Base-by-base conservation (phyloP, 2,113 vertebrate genomes). In the Sorex fumeus region DNA sequence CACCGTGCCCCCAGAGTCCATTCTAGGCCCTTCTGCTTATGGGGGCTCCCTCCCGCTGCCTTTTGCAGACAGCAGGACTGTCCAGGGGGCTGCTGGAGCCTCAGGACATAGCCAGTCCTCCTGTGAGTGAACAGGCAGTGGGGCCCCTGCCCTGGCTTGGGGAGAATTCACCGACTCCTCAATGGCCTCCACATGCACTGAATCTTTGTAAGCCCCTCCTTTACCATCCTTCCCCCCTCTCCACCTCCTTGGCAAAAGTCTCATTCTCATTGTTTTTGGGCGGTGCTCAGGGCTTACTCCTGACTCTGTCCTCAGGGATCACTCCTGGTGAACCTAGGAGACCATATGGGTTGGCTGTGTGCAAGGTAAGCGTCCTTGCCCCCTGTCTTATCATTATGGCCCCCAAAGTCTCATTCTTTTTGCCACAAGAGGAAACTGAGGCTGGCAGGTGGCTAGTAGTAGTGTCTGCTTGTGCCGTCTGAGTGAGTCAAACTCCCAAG, bases 331-430 rank as follows among this genome's bases (percentile, higher is more conserved):
- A 16, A 60, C 21, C 18, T 60, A 60, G 57, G 57, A 23, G 57
- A 60, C 57, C 18, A 60, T 60, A 60, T 60, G 57, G 57, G 57
- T 21, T 23, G 19, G 57, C 21, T 19, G 21, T 23, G 57, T 60
- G 18, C 21, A 60, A 60, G 18, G 18, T 19, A 60, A 23, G 57
- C 6, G 5, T 77, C 71, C 34, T 40, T 4, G 47, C n/a, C 15
- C 47, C 6, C 47, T 28, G 8, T 2, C 4, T 4, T 2, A 40
- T 23, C 5, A 32, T 19, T 32, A 0, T 3, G 57, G 2, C 21
- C 77, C 47, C 69, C 75, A 57, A 8, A 19, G 16, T 90, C 27
- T 60, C 27, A 34, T 8, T 43, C 53, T 6, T 60, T 60, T 60
- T 60, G 57, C 57, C 18, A 74, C 89, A 71, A 8, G 6, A 79